Evolutionary conservation across 2,113 vertebrate genomes (phyloP).

Genomic region (Campylorhamphus procurvoides): DNA sequence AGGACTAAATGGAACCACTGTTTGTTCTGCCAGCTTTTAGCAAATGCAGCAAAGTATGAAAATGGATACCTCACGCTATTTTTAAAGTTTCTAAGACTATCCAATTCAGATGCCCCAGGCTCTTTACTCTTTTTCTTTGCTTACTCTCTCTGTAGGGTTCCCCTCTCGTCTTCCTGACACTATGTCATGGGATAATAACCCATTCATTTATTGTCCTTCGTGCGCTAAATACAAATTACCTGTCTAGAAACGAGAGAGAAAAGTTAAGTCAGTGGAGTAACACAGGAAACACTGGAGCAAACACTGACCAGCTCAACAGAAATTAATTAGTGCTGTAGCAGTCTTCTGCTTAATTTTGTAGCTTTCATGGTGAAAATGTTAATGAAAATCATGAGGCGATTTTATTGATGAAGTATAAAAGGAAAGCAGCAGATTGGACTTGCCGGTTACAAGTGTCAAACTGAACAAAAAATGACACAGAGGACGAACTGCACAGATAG

Average conservation of each 20-base stretch:
- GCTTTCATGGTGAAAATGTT: background rate
- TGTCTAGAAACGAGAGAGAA: background rate
- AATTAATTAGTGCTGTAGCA: background rate
- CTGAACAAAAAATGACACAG: background rate
- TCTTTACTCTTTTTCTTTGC: background rate
- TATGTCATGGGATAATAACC: background rate
- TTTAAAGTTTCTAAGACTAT: background rate
- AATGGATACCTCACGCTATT: background rate
- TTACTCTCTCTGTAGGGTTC: background rate
- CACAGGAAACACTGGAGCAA: background rate
- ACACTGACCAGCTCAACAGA: background rate
- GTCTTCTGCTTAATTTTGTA: background rate
- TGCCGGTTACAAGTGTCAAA: background rate
- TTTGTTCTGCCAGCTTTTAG: background rate
- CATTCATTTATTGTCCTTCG: background rate
- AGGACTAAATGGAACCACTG: background rate
- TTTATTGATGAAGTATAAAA: background rate
- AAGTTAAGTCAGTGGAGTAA: background rate
- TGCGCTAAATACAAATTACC: background rate
- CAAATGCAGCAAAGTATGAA: background rate
- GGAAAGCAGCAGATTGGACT: background rate
- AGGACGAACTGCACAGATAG: background rate
- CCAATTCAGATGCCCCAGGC: background rate
- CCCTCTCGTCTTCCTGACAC: background rate
- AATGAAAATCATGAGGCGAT: background rate